Conservation (phyloP, 2,888 invertebrate genomes). For the Calameuta filiformis region DNA sequence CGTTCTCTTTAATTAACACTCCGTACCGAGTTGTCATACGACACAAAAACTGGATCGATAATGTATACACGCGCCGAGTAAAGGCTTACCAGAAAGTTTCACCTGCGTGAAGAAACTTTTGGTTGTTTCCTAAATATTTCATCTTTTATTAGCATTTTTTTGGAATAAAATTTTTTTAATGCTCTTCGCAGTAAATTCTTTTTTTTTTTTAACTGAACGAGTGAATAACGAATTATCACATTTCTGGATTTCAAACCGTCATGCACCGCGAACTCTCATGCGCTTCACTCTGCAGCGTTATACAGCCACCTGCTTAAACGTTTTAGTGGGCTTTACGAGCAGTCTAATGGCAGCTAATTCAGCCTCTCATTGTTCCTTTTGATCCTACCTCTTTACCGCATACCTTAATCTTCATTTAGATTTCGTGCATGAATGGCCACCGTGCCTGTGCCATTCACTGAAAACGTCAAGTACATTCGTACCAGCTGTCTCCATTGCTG, state of each 20-base stretch:
- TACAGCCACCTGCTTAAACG: not conserved
- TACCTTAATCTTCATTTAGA: not conserved
- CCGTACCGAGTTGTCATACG: slow-evolving; percentile 58
- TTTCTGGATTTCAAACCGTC: not conserved
- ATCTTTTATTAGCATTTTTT: not conserved
- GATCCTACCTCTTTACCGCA: not conserved
- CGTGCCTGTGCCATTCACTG: not conserved
- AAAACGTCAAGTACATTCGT: not conserved
- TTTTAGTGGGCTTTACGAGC: not conserved
- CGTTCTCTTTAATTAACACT: slow-evolving; percentile 46
- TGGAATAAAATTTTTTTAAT: not conserved
- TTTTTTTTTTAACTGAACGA: not conserved
- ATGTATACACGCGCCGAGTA: slow-evolving; percentile 28
- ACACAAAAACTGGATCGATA: slow-evolving; percentile 51
- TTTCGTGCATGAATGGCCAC: not conserved
- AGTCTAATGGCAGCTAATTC: not conserved
- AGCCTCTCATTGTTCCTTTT: not conserved
- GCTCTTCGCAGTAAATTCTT: not conserved
- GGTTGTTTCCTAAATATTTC: not conserved
- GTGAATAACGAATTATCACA: not conserved
- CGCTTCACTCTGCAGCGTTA: not conserved
- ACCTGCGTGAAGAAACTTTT: not conserved
- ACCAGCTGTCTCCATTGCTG: not conserved
- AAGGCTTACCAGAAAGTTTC: slow-evolving; percentile 4
- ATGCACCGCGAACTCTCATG: not conserved